These are phyloP conservation scores for Stercorarius parasiticus DNA, from an alignment of 2,113 vertebrate species.

Conservation along the genomic window DNA sequence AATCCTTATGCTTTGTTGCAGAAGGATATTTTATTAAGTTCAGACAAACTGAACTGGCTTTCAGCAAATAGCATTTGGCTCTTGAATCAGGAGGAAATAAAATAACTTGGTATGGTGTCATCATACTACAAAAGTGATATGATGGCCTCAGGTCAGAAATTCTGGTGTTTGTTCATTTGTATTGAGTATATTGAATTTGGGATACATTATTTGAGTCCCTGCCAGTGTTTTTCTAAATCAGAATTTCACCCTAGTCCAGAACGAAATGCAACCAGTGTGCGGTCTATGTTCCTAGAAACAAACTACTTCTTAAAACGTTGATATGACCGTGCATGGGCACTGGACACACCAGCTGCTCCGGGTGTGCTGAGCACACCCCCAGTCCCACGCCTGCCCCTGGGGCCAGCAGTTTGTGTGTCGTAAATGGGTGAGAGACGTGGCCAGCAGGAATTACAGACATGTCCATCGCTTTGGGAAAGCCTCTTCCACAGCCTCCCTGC, in stretches of 20 bases:
- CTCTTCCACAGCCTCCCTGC: neutral
- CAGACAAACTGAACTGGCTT: slow-evolving; percentile 45
- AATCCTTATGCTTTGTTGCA: neutral
- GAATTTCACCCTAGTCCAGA: neutral
- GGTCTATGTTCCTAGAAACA: neutral
- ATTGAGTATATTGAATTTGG: neutral
- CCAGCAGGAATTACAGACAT: accelerated
- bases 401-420: neutral
- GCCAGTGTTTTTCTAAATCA: neutral
- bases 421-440: accelerated
- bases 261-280: neutral
- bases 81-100: slow-evolving; percentile 42
- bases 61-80: slow-evolving; percentile 45
- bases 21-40: slow-evolving; percentile 56
- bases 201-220: neutral
- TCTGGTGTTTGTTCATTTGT: slow-evolving; percentile 28
- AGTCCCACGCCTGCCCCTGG: neutral
- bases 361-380: neutral
- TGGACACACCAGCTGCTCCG: accelerated
- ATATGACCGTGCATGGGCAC: accelerated
- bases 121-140: slow-evolving; percentile 33
- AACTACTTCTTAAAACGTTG: neutral
- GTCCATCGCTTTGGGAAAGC: neutral
- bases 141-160: slow-evolving; percentile 13
- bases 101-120: slow-evolving; percentile 23